phyloP scores from a whole-genome alignment of 1,140 invertebrate genomes.

The Holotrichia oblita region DNA sequence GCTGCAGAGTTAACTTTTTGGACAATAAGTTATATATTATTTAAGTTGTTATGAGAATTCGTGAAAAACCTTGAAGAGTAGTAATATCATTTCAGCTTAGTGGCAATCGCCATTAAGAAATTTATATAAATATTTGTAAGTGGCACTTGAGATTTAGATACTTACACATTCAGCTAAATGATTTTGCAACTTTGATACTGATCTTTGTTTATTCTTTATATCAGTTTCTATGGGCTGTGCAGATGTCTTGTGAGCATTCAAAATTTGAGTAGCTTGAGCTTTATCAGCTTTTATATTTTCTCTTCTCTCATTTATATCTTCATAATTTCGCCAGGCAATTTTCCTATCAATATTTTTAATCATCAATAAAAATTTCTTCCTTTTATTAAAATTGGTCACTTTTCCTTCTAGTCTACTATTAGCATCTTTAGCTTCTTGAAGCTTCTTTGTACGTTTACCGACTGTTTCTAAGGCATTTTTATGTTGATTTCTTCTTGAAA shows the following conservation, averaged over 20 bases:
- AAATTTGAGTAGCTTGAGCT: constrained; percentile 45
- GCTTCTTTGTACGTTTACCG: constrained; percentile 56
- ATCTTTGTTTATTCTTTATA: constrained; percentile 60
- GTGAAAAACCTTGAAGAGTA: too few relatives aligned
- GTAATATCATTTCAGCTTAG: too few relatives aligned
- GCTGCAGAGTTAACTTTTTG: too few relatives aligned
- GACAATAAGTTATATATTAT: too few relatives aligned
- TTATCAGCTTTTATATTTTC: constrained; percentile 57
- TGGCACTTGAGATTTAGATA: too few relatives aligned
- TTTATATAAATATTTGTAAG: too few relatives aligned
- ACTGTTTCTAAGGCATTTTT: constrained; percentile 53
- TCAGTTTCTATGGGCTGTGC: constrained; percentile 65
- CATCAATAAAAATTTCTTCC: constrained; percentile 65
- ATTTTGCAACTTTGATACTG: constrained; percentile 60
- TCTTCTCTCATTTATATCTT: constrained; percentile 61
- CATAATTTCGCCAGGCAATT: constrained; percentile 74
- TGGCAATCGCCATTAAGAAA: too few relatives aligned
- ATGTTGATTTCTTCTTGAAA: constrained; percentile 63
- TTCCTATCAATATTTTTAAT: constrained; percentile 68
- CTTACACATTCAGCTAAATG: constrained; percentile 42
- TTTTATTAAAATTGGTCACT: constrained; percentile 68
- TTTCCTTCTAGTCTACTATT: constrained; percentile 66
- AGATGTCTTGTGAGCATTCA: constrained; percentile 55
- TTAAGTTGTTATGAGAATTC: too few relatives aligned
- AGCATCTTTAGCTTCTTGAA: constrained; percentile 62